A percentile compares a stretch with the other conserved stretches of the same genome.
Conservation (phyloP, 2,888 invertebrate species). For the Euplexia lucipara region DNA sequence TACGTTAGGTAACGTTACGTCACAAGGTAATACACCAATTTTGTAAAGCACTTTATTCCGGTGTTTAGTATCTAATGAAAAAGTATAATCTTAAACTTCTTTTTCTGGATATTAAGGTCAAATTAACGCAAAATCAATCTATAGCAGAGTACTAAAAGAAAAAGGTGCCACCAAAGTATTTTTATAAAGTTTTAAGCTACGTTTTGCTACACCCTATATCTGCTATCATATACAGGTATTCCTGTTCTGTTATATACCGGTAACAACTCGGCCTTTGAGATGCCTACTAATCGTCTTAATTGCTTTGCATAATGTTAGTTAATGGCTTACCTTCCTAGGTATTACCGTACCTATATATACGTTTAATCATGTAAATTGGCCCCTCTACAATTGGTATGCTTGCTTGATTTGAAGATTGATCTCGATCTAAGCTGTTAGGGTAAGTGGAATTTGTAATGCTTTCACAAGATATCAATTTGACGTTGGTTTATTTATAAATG, state of each 20-base stretch:
- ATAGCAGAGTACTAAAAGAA: no score
- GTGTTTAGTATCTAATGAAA: no score
- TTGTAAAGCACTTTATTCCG: no score
- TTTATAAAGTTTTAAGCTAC: background rate
- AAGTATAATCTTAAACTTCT: no score
- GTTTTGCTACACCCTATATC: background rate
- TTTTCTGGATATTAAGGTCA: no score
- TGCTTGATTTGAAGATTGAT: slow-evolving; percentile 20
- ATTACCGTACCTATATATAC: slow-evolving; percentile 18
- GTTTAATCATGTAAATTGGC: slow-evolving; percentile 48
- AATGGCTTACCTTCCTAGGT: slow-evolving; percentile 22
- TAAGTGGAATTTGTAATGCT: background rate
- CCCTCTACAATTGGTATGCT: slow-evolving; percentile 17
- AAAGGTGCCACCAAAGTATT: no score
- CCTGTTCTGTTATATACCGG: background rate
- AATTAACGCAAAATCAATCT: no score
- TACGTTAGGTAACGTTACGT: no score
- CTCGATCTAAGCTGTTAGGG: background rate
- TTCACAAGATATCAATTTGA: background rate
- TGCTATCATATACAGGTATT: background rate
- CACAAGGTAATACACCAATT: no score
- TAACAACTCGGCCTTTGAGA: slow-evolving; percentile 12
- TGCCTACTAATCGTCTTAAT: slow-evolving; percentile 40
- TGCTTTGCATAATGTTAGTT: slow-evolving; percentile 19
- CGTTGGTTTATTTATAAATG: background rate